Conservation (phyloP, 2,113 vertebrate genomes). For the Neotoma lepida region DNA sequence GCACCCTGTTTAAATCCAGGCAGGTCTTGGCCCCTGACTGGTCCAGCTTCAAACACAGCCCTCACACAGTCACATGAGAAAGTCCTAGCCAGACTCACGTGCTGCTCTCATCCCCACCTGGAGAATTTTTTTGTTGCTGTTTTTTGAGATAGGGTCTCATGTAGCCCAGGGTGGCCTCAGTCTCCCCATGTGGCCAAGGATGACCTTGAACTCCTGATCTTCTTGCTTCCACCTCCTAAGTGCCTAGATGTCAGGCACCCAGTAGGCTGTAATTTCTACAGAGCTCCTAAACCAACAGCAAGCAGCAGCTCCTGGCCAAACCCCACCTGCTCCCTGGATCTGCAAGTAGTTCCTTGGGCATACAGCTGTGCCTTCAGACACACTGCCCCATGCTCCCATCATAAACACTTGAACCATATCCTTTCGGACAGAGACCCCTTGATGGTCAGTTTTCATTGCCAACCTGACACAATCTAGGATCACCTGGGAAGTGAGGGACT, state of each 20-base stretch:
- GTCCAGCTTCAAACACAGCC: not conserved
- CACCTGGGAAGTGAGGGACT: not conserved
- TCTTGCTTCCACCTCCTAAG: not conserved
- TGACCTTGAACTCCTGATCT: not conserved
- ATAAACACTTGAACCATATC: not conserved
- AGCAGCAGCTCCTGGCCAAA: not conserved
- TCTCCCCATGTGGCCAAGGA: not conserved
- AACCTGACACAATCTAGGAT: not conserved
- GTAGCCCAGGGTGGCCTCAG: not conserved
- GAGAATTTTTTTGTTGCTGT: not conserved
- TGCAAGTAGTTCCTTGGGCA: not conserved
- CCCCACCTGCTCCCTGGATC: not conserved
- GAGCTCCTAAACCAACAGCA: not conserved
- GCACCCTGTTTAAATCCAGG: not conserved
- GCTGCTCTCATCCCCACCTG: not conserved
- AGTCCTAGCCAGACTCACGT: not conserved
- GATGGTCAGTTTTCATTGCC: not conserved
- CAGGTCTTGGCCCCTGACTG: not conserved
- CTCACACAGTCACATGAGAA: not conserved
- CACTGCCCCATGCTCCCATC: not conserved
- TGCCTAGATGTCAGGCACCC: not conserved
- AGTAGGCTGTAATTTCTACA: not conserved
- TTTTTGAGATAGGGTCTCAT: not conserved
- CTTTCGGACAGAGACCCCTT: not conserved
- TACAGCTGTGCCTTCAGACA: not conserved